Conservation (phyloP, 2,113 vertebrate species). For the Excalfactoria chinensis region DNA sequence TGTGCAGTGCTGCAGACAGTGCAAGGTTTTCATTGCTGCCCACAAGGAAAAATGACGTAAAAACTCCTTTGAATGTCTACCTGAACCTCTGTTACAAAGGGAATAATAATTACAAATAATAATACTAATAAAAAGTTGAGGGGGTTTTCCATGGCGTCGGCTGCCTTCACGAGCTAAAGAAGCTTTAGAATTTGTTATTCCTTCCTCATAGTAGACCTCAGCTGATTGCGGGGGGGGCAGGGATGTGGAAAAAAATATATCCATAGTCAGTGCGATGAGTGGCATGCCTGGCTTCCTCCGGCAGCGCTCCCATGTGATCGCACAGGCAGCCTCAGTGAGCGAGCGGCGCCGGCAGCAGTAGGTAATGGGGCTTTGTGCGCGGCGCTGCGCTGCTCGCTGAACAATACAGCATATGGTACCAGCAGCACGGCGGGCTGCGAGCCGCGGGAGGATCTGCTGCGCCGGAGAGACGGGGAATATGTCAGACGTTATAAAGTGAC, state of each 20-base stretch:
- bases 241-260: conserved; percentile 82
- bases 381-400: conserved; percentile 86
- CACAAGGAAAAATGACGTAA: conserved; percentile 41
- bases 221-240: conserved; percentile 75
- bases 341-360: conserved; percentile 90
- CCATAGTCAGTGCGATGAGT: conserved; percentile 90
- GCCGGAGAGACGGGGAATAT: conserved; percentile 75
- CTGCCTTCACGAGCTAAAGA: conserved; percentile 73
- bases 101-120: neutral
- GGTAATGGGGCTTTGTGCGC: conserved; percentile 99
- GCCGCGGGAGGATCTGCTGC: conserved; percentile 73
- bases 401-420: conserved; percentile 94
- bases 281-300: conserved; percentile 86
- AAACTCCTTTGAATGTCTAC: conserved; percentile 52
- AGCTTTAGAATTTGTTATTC: conserved; percentile 76
- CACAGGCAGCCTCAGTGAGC: conserved; percentile 90
- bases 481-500: conserved; percentile 76
- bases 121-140: conserved; percentile 3
- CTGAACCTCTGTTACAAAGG: neutral
- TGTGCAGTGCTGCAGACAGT: conserved; percentile 46
- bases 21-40: conserved; percentile 41
- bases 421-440: conserved; percentile 74
- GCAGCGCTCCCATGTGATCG: conserved; percentile 97
- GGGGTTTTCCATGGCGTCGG: conserved; percentile 72
- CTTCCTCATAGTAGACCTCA: conserved; percentile 81